Conservation (phyloP, 1,140 invertebrate genomes). For the Eulimnadia texana region DNA sequence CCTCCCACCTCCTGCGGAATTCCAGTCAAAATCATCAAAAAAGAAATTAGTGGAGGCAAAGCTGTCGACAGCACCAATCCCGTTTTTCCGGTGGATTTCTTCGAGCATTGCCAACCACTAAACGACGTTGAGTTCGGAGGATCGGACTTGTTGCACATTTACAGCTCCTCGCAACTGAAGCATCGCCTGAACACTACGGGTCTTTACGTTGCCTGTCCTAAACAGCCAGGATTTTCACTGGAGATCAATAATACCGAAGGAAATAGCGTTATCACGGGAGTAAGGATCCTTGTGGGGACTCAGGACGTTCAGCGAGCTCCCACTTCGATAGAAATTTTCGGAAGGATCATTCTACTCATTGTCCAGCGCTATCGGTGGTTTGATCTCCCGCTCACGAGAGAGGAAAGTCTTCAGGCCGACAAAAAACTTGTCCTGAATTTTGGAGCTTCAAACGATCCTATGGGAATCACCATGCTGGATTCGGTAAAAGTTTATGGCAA, state of each 20-base stretch:
- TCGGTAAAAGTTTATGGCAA: conserved; percentile 89
- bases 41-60: conserved; percentile 11
- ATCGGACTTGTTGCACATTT: conserved; percentile 87
- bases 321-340: conserved; percentile 70
- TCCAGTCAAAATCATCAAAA: conserved; percentile 4
- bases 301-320: conserved; percentile 75
- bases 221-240: conserved; percentile 70
- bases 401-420: conserved; percentile 84
- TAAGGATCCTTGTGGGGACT: conserved; percentile 67
- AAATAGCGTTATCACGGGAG: conserved; percentile 66
- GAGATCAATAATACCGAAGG: conserved; percentile 81
- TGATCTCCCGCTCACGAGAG: conserved; percentile 83
- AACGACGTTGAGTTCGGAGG: conserved; percentile 90
- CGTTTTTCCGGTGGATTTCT: conserved; percentile 86
- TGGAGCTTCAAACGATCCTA: conserved; percentile 70
- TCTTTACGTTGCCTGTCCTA: conserved; percentile 78
- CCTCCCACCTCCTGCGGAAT: conserved; percentile 29
- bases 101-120: conserved; percentile 82
- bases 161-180: conserved; percentile 88
- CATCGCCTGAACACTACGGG: conserved; percentile 71
- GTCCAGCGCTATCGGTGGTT: conserved; percentile 77
- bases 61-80: neutral
- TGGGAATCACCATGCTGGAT: conserved; percentile 80
- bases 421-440: conserved; percentile 82
- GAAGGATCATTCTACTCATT: conserved; percentile 58